These are phyloP conservation scores for Leptobrachium ailaonicum DNA, from an alignment of 2,113 vertebrate species.

Conservation along the genomic window DNA sequence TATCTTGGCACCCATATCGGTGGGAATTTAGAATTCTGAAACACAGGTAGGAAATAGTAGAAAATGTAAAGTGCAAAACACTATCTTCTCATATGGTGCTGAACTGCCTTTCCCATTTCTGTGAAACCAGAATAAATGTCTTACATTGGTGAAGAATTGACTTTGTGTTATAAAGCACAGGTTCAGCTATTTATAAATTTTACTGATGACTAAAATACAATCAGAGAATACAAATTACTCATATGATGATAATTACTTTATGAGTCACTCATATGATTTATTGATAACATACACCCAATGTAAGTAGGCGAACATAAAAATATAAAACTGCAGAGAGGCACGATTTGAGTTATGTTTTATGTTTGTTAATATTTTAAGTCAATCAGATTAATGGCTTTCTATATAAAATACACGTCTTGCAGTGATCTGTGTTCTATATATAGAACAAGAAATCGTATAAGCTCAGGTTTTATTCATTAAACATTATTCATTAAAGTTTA, in stretches of 20 bases:
- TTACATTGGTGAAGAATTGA: not conserved
- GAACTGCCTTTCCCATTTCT: not conserved
- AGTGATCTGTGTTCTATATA: too few species aligned
- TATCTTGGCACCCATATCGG: slow-evolving; percentile 5
- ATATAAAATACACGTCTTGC: too few species aligned
- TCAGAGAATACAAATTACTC: not conserved
- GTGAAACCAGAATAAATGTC: not conserved
- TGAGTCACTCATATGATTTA: not conserved
- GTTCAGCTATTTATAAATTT: slow-evolving; percentile 3
- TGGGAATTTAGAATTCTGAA: slow-evolving; percentile 14
- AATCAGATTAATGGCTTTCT: too few species aligned
- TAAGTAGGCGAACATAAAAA: too few species aligned
- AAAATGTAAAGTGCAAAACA: not conserved
- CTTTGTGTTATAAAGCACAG: not conserved
- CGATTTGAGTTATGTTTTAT: too few species aligned
- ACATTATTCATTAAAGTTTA: too few species aligned
- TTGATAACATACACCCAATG: not conserved
- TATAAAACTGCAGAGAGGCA: too few species aligned
- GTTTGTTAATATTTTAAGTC: too few species aligned
- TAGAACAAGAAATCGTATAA: too few species aligned
- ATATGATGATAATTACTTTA: not conserved
- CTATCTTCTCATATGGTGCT: not conserved
- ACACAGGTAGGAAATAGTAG: slow-evolving; percentile 8
- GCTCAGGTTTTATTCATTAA: too few species aligned
- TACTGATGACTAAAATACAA: slow-evolving; percentile 10